Evolutionary conservation across 2,113 vertebrate genomes (phyloP).

Genomic region (Hippocampus comes): DNA sequence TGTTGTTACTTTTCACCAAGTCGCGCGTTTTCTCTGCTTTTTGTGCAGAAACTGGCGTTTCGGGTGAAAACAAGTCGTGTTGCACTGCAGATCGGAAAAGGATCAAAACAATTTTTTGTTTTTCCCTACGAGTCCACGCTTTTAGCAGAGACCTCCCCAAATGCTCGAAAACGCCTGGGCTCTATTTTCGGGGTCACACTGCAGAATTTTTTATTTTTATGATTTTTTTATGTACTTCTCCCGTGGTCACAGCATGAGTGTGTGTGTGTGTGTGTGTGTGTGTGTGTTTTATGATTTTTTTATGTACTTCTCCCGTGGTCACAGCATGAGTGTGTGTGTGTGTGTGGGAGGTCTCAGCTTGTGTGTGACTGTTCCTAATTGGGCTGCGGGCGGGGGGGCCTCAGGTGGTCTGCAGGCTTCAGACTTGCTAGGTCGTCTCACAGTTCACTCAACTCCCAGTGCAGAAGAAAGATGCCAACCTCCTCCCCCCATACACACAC

Average conservation of each 20-base stretch:
- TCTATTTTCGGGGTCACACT: too few species aligned
- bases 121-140: too few species aligned
- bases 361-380: slow-evolving; percentile 34
- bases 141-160: too few species aligned
- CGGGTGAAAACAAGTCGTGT: too few species aligned
- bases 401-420: slow-evolving; percentile 27
- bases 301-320: neutral
- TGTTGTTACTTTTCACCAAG: too few species aligned
- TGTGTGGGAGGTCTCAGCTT: slow-evolving; percentile 15
- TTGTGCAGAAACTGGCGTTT: too few species aligned
- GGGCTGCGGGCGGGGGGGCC: slow-evolving; percentile 24
- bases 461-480: neutral
- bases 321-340: neutral
- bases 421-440: slow-evolving; percentile 6
- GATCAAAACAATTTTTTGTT: too few species aligned
- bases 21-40: too few species aligned
- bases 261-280: too few species aligned
- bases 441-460: neutral
- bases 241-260: neutral
- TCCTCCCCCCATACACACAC: neutral
- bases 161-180: too few species aligned
- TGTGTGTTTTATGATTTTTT: neutral
- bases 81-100: too few species aligned
- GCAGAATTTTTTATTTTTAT: neutral
- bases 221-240: neutral